phyloP scores from a whole-genome alignment of 92 coral and sea anemone species.

The Bergia sp. region DNA sequence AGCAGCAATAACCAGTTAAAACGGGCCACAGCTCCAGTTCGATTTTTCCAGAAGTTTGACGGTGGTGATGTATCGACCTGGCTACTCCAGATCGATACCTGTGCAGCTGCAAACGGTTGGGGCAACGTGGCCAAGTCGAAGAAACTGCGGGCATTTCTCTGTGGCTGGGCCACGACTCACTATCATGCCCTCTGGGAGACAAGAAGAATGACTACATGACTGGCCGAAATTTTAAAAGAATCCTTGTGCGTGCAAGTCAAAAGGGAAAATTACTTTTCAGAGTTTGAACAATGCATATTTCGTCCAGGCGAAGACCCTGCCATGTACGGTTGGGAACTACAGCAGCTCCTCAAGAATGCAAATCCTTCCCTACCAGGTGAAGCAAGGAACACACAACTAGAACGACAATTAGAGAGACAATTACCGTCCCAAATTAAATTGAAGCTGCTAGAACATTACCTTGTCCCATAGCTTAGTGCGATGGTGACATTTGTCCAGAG shows the following conservation, averaged over 20 bases:
- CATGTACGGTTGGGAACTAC: conserved; percentile 25
- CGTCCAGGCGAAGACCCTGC: conserved; percentile 30
- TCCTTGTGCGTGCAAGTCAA: conserved; percentile 2
- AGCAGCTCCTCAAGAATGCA: neutral
- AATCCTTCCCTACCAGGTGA: conserved; percentile 19
- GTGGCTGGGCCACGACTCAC: conserved; percentile 16
- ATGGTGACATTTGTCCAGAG: conserved; percentile 8
- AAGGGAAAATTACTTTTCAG: conserved; percentile 10
- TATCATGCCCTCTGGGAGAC: neutral
- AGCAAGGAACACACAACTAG: neutral
- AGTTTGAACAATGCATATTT: conserved; percentile 24
- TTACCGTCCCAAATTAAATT: conserved; percentile 21
- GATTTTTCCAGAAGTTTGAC: conserved; percentile 26
- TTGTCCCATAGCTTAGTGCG: conserved; percentile 1
- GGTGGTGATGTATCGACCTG: conserved; percentile 17
- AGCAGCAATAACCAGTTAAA: no score
- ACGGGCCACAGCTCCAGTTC: conserved; percentile 1
- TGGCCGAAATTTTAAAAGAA: neutral
- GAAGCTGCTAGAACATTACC: conserved; percentile 42
- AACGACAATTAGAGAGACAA: conserved; percentile 35
- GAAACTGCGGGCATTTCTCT: conserved; percentile 34
- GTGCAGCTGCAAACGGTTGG: conserved; percentile 37
- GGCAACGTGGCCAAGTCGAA: neutral
- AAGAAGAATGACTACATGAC: neutral
- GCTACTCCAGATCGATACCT: conserved; percentile 38